Conservation (phyloP, 2,888 invertebrate genomes). For the Mesorhabditis spiculigera region DNA sequence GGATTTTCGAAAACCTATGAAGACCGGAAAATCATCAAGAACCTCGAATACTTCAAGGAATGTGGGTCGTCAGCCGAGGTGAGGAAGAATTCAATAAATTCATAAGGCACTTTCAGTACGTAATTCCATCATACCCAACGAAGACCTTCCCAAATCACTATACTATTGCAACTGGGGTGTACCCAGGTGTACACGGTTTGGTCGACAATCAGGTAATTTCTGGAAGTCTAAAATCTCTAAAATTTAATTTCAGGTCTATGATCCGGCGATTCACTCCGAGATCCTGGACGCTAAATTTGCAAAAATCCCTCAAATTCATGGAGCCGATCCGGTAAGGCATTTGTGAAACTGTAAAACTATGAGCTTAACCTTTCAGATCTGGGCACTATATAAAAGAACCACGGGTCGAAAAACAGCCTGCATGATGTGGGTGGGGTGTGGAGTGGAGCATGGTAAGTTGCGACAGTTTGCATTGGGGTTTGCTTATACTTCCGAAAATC, state of each 20-base stretch:
- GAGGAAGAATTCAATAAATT: not conserved
- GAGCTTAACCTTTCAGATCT: not conserved
- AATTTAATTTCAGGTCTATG: not conserved
- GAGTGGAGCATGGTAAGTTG: too few species aligned
- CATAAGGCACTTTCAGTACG: not conserved
- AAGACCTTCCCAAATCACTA: slow-evolving; percentile 1
- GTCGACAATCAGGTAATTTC: not conserved
- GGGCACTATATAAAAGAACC: not conserved
- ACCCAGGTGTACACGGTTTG: not conserved
- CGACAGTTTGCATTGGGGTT: too few species aligned
- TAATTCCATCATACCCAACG: not conserved
- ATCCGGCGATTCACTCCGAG: not conserved
- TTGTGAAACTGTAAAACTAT: too few species aligned
- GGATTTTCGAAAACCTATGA: not conserved
- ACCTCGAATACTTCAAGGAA: not conserved
- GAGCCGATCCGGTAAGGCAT: not conserved
- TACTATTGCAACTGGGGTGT: not conserved
- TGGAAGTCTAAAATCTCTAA: not conserved
- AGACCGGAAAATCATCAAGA: not conserved
- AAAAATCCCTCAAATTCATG: not conserved
- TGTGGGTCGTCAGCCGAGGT: not conserved
- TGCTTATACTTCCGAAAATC: too few species aligned
- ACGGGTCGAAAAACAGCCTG: not conserved
- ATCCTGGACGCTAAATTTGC: not conserved
- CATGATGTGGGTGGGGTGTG: not conserved